phyloP scores from a whole-genome alignment of 2,888 invertebrate species.

The Xylocampa areola region DNA sequence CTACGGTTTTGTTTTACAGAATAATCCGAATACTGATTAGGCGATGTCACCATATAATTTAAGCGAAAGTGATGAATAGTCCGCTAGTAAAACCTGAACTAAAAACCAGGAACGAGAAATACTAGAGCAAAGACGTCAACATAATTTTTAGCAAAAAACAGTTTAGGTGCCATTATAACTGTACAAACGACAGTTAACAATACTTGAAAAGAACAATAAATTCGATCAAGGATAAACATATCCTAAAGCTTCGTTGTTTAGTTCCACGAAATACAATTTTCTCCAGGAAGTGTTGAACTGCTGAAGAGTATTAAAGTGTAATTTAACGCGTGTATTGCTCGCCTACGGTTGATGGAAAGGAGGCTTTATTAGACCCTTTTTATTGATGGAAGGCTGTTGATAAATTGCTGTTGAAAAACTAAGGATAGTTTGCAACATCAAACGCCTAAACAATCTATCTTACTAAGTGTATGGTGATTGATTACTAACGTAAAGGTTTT shows the following conservation, averaged over 20 bases:
- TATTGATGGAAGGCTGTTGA: slow-evolving; percentile 15
- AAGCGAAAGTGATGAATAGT: too few relatives aligned
- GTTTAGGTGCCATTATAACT: background rate
- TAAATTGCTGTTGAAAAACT: slow-evolving; percentile 34
- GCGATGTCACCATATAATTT: too few relatives aligned
- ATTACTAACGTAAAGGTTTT: slow-evolving; percentile 11
- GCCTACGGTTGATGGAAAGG: slow-evolving; percentile 8
- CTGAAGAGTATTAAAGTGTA: background rate
- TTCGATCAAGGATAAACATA: background rate
- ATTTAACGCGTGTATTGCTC: slow-evolving; percentile 2
- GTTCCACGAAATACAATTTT: background rate
- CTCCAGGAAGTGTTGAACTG: background rate
- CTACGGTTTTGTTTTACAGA: too few relatives aligned
- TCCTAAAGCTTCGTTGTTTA: background rate
- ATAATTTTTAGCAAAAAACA: too few relatives aligned
- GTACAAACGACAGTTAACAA: background rate
- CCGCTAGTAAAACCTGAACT: too few relatives aligned
- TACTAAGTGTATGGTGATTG: slow-evolving; percentile 33
- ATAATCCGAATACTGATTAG: too few relatives aligned
- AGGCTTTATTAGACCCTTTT: slow-evolving; percentile 20
- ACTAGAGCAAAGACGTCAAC: too few relatives aligned
- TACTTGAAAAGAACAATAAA: background rate
- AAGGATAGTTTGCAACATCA: slow-evolving; percentile 1
- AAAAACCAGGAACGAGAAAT: too few relatives aligned
- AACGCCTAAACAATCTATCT: slow-evolving; percentile 21